Evolutionary conservation across 2,113 vertebrate genomes (phyloP).

Genomic region (Murina feae): DNA sequence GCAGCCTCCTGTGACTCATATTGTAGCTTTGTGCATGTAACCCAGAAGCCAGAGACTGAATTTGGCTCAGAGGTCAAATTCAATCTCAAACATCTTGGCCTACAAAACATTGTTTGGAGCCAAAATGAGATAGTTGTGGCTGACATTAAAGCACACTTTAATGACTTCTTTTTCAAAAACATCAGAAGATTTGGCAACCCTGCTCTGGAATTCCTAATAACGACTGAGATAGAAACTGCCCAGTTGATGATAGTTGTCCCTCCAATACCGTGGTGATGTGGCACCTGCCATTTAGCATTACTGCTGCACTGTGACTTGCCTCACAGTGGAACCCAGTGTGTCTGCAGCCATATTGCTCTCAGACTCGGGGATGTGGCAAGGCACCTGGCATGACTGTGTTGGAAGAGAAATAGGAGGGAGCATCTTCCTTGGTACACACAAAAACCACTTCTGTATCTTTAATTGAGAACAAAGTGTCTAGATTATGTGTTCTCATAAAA

Average conservation of each 20-base stretch:
- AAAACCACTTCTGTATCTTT: neutral
- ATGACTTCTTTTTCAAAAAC: neutral
- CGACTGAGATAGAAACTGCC: neutral
- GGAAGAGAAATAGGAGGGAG: neutral
- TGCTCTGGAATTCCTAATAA: neutral
- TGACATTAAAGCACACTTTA: neutral
- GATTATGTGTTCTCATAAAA: neutral
- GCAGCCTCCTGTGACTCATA: neutral
- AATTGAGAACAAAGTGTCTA: neutral
- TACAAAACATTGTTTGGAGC: neutral
- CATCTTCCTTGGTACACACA: neutral
- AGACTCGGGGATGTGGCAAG: neutral
- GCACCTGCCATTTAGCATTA: fast-evolving
- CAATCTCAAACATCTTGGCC: neutral
- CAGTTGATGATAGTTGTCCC: neutral
- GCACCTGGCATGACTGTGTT: no score
- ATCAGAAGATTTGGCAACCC: neutral
- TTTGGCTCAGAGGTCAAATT: neutral
- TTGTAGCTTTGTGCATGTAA: neutral
- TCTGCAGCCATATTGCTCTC: neutral
- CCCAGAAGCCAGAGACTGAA: neutral
- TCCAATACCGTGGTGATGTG: fast-evolving
- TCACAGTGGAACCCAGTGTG: neutral
- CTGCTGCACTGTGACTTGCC: neutral
- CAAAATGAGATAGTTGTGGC: neutral